Percentiles rank a stretch among this genome's conserved stretches.
Conservation (phyloP, 2,797 vertebrate species). For the Gephyroberyx darwinii region DNA sequence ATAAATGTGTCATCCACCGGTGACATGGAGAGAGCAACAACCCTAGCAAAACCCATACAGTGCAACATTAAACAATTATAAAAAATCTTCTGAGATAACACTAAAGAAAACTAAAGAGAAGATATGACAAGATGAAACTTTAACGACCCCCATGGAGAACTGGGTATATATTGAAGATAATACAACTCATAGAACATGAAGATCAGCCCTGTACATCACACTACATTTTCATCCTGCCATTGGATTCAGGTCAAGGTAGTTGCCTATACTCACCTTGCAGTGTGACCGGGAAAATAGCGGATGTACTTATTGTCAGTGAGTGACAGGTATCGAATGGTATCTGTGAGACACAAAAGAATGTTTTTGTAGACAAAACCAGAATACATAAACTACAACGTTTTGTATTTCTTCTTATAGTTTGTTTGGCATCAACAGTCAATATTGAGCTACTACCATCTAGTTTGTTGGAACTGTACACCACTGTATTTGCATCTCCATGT, state of each 20-base stretch:
- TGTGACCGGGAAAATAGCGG: constrained; percentile 92
- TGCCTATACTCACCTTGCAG: constrained; percentile 84
- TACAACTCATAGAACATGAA: no score
- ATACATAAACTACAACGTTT: background rate
- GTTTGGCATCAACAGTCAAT: constrained; percentile 17
- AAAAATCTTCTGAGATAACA: background rate
- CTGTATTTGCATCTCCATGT: constrained; percentile 86
- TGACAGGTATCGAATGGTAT: constrained; percentile 93
- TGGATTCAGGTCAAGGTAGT: background rate
- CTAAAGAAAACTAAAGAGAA: no score
- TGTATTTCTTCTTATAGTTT: no score
- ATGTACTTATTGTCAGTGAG: constrained; percentile 94
- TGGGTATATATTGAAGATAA: no score
- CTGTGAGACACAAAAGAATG: constrained; percentile 67
- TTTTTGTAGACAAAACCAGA: background rate
- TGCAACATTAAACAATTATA: background rate
- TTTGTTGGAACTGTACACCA: constrained; percentile 95
- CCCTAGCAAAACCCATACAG: constrained; percentile 78
- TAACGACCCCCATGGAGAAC: background rate
- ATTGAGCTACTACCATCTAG: constrained; percentile 84
- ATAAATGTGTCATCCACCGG: constrained; percentile 94
- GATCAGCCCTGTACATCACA: background rate
- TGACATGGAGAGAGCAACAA: constrained; percentile 94
- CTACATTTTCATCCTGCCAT: background rate
- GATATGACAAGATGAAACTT: background rate